Base-by-base conservation (phyloP, 2,888 invertebrate species). In the Parnassius mnemosyne region DNA sequence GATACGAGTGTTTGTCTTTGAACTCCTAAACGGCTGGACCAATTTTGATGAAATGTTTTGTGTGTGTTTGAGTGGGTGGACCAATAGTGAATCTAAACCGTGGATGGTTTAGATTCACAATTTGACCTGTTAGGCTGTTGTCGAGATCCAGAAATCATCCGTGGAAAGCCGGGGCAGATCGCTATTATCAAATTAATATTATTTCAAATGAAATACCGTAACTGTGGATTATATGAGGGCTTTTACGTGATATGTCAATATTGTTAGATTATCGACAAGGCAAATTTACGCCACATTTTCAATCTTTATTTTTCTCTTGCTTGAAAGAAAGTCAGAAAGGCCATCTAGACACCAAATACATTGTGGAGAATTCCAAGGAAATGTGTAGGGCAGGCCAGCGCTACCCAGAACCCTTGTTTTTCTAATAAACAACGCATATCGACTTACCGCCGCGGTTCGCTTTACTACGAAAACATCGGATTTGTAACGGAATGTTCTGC, bases 391-490 rank as follows among this genome's bases (percentile, higher is more conserved):
- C 47, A 60, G 60, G 64, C 16, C 64, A 58, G 16, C 68, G 65
- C 69, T 74, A 75, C 77, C 65, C 61, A 66, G 73, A 75, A 73
- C 66, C 60, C 56, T 62, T 84, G 80, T 83, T 84, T 77, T 77
- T 73, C 76, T 64, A 75, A 71, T 71, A 78, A 82, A 82, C 81
- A 80, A 61, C 63, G 43, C 61, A 72, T 73, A 69, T 81, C 75
- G 64, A 47, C 66, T 82, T 79, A 75, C 82, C 64, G 44, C 46
- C 64, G 12, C 49, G 71, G 66, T 66, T 84, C 72, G 67, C 53
- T 64, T 84, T 83, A 78, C 84, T 71, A 75, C 25, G 66, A 80
- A 65, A 81, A 83, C 75, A 81, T 56, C 20, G 59, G 64, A 68
- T 68, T 68, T 71, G 76, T 74, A 71, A 68, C 76, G 62, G 58